Base-by-base conservation (phyloP, 2,888 invertebrate genomes). In the Biston stratarius region DNA sequence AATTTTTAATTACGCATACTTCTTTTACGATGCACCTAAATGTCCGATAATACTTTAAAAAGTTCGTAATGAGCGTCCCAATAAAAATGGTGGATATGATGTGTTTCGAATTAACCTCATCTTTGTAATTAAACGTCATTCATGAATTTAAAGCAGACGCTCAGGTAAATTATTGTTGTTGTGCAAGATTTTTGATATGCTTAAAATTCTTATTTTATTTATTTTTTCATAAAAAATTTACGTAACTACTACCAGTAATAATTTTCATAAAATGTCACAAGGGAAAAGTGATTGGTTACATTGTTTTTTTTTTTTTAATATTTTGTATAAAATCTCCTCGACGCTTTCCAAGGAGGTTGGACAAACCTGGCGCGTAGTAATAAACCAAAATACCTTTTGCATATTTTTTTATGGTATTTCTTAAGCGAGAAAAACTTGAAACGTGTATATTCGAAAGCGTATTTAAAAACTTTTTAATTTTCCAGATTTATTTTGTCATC, bases 11-110 rank as follows among this genome's bases (percentile, higher is more conserved):
- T 67, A 62, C 57, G 33, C 9, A 62, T 58, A 58, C 62, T 55
- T 61, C 67, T 56, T 60, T 64, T 59, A 70, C 60, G 58, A 49
- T 63, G 56, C 24, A 24, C 24, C 24, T 51, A 61, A 67, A 67
- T 58, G 47, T 60, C 48, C 64, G 52, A 47, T 48, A 55, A 67
- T 70, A 70, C 67, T 60, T 74, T 70, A 61, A 65, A 71, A 64
- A 36, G 52, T 47, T 40, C 8, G 64, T 74, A 74, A 74, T 71
- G 71, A 71, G 70, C 59, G 45, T 67, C 45, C 58, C 53, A 70
- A 73, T 73, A 73, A 74, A 74, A 70, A 70, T 71, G 69, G 68
- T 69, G 14, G 67, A 70, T 58, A 51, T 48, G 74, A 73, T 73
- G 66, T 64, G 67, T 63, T 69, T 40, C 48, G 62, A 71, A 71